phyloP scores from a whole-genome alignment of 2,113 vertebrate species.

The Hassar affinis region DNA sequence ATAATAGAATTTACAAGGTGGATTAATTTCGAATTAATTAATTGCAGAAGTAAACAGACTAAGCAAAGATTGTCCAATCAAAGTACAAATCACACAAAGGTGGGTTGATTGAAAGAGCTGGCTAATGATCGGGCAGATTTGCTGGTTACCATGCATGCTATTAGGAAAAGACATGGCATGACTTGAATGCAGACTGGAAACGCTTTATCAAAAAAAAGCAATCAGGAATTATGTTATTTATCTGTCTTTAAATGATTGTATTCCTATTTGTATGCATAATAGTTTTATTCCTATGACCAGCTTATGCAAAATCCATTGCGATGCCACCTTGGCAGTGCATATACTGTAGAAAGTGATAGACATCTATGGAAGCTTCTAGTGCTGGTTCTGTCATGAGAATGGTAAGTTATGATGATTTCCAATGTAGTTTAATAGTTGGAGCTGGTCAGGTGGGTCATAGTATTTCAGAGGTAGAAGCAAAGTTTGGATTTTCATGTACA shows the following conservation, averaged over 20 bases:
- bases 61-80: background rate
- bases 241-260: background rate
- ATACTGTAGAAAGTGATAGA: too few relatives aligned
- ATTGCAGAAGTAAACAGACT: background rate
- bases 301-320: too few relatives aligned
- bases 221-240: background rate
- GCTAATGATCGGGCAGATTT: background rate
- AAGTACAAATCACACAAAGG: background rate
- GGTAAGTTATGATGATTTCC: too few relatives aligned
- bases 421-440: too few relatives aligned
- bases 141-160: background rate
- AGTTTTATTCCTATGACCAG: too few relatives aligned
- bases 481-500: too few relatives aligned
- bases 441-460: too few relatives aligned
- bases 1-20: background rate
- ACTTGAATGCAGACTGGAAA: background rate
- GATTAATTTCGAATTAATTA: background rate
- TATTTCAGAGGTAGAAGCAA: too few relatives aligned
- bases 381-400: too few relatives aligned
- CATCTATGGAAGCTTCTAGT: too few relatives aligned
- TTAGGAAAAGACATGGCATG: background rate
- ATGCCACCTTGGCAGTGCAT: too few relatives aligned
- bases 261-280: background rate
- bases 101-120: background rate
- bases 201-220: background rate